A percentile compares a stretch with the other conserved stretches of the same genome.
These are phyloP conservation scores for Drosophila macrospina DNA, from an alignment of 2,888 invertebrate species.

Conservation along the genomic window DNA sequence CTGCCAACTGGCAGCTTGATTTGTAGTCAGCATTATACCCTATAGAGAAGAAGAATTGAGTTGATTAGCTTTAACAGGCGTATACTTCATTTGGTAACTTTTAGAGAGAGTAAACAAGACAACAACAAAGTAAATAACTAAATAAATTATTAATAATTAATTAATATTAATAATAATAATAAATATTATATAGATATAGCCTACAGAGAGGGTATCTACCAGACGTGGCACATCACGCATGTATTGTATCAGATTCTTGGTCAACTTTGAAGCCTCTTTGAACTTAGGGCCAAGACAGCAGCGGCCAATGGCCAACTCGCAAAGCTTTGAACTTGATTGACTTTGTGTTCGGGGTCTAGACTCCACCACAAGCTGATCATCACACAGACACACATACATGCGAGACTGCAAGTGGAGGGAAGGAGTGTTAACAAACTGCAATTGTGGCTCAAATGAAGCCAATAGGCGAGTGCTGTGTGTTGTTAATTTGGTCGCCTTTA, in stretches of 20 bases:
- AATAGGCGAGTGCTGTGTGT: conserved; percentile 11
- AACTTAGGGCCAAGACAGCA: conserved; percentile 18
- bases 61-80: background rate
- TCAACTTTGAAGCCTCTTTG: conserved; percentile 15
- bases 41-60: background rate
- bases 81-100: background rate
- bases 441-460: conserved; percentile 35
- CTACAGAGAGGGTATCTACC: conserved; percentile 1
- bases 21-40: conserved; percentile 15
- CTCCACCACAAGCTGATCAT: conserved; percentile 23
- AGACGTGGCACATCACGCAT: background rate
- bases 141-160: background rate
- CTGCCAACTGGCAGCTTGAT: conserved; percentile 26
- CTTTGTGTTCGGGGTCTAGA: conserved; percentile 24
- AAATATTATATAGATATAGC: background rate
- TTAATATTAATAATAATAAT: background rate
- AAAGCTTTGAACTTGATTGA: conserved; percentile 54
- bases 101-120: background rate
- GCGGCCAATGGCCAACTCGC: conserved; percentile 29
- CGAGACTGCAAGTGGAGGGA: background rate
- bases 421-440: conserved; percentile 29
- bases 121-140: background rate
- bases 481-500: conserved; percentile 45
- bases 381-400: conserved; percentile 23
- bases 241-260: conserved; percentile 8